Conservation (phyloP, 2,113 vertebrate species). For the Saguinus midas region DNA sequence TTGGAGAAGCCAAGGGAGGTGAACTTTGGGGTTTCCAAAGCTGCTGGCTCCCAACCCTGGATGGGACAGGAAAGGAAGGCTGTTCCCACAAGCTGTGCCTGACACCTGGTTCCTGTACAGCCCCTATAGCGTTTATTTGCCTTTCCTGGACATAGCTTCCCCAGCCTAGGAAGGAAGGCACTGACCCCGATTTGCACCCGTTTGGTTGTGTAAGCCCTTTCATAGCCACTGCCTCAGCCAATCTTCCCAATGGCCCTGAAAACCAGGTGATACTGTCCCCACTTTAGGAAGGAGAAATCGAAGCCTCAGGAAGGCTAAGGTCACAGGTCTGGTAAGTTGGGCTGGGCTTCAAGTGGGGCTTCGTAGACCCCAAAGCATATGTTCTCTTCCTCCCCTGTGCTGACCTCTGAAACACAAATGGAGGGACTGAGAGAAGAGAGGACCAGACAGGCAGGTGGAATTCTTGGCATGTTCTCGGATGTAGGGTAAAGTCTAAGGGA, state of each 20-base stretch:
- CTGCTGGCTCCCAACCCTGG: background rate
- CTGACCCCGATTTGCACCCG: background rate
- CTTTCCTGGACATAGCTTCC: background rate
- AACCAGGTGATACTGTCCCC: too few relatives aligned
- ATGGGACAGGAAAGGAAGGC: background rate
- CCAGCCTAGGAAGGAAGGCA: background rate
- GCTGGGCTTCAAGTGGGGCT: background rate
- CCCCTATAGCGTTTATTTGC: background rate
- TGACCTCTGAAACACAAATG: background rate
- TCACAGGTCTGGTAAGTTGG: background rate
- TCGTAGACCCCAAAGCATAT: accelerated
- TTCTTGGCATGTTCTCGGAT: background rate
- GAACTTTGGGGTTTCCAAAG: background rate
- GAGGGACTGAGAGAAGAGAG: background rate
- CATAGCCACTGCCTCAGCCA: background rate
- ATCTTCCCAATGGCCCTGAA: background rate
- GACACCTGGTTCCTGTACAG: accelerated
- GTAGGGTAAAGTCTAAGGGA: background rate
- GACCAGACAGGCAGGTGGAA: background rate
- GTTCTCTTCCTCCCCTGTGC: background rate
- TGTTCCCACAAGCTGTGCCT: background rate
- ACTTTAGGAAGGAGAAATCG: background rate
- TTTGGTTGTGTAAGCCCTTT: background rate
- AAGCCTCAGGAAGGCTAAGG: background rate
- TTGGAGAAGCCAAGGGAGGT: background rate